Percentiles rank a stretch among this genome's conserved stretches.
Evolutionary conservation across 2,888 invertebrate genomes (phyloP).

Genomic region (Eupithecia insigniata): DNA sequence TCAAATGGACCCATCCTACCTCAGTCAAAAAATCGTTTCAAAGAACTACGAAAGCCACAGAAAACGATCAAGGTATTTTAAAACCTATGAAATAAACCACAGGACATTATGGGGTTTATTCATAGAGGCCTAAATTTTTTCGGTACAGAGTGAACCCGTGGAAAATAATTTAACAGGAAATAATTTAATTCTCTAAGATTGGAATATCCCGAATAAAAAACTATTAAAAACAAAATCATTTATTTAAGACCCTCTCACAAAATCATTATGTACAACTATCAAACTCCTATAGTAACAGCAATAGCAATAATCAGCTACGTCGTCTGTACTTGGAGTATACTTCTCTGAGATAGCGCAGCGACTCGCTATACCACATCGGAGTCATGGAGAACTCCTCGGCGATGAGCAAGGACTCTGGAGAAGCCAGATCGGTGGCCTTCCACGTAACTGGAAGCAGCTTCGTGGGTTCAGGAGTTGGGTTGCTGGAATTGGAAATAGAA

Average conservation of each 20-base stretch:
- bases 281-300: neutral
- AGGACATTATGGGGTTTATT: neutral
- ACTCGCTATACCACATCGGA: constrained; percentile 63
- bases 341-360: constrained; percentile 58
- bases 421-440: constrained; percentile 51
- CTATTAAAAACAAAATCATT: neutral
- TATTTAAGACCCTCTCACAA: neutral
- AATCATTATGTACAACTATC: neutral
- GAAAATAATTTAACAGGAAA: no score
- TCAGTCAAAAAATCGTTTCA: neutral
- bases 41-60: neutral
- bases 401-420: constrained; percentile 60
- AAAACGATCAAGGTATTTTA: neutral
- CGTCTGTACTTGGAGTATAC: constrained; percentile 64
- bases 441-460: constrained; percentile 60
- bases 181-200: no score
- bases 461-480: constrained; percentile 64
- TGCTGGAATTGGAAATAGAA: constrained; percentile 51
- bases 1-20: neutral
- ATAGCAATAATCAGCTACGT: constrained; percentile 46
- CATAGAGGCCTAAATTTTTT: neutral
- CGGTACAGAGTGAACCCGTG: neutral
- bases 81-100: neutral
- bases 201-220: neutral
- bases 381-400: constrained; percentile 54